Conservation (phyloP, 2,797 vertebrate species). For the Hipposideros larvatus region DNA sequence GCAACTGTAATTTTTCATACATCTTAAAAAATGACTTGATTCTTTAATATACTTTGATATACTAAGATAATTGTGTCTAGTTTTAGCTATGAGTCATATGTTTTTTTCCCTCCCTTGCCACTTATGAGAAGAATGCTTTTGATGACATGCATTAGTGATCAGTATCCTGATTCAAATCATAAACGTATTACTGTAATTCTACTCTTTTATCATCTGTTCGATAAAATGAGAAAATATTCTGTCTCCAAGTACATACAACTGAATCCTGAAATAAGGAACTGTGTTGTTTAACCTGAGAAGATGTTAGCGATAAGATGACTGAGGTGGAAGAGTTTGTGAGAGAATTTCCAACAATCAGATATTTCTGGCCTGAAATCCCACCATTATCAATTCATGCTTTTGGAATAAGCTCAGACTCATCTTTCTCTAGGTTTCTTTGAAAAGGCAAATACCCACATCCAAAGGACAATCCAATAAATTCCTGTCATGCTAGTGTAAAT, state of each 20-base stretch:
- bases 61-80: not conserved
- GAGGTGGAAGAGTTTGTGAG: not conserved
- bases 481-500: not conserved
- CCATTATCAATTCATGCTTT: not conserved
- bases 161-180: constrained; percentile 16
- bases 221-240: constrained; percentile 30
- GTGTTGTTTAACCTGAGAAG: not conserved
- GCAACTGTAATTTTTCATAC: not conserved
- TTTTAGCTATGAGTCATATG: not conserved
- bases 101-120: not conserved
- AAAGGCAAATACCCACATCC: not conserved
- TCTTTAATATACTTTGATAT: not conserved
- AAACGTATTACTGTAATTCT: not conserved
- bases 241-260: not conserved
- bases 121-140: not conserved
- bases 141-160: not conserved
- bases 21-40: not conserved
- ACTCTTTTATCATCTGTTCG: not conserved
- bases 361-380: constrained; percentile 1
- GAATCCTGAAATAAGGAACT: not conserved
- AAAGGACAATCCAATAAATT: not conserved
- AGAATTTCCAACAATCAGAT: not conserved
- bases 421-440: not conserved
- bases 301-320: not conserved
- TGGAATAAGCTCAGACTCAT: not conserved